Evolutionary conservation across 2,888 invertebrate genomes (phyloP), one percentile per base, ranked within the genome.

Genomic region (Deladenus siricidicola): DNA sequence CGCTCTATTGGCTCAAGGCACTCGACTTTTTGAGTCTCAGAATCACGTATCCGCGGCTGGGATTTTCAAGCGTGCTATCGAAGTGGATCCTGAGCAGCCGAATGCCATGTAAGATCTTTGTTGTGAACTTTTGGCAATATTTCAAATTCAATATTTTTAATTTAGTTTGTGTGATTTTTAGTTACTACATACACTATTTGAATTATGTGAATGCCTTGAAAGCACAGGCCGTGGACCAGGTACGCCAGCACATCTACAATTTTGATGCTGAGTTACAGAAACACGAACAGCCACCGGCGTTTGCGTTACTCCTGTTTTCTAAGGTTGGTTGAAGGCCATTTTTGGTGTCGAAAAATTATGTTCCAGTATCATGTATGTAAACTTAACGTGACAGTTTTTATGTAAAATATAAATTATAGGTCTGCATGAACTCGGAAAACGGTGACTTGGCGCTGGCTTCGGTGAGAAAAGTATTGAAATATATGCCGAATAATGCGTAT

Each of bases 401-500:
- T 17, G 19, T 30, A 34, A 34, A 19, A n/a, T 3, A 14, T 17
- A 17, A 26, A 3, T 34, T 60, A 26, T 17, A 60, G 60, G 24
- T 60, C 10, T 57, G 48, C 6, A 49, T 60, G 28, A 21, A 48
- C 28, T 30, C 48, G 26, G 45, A 57, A 4, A 60, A 60, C 30
- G 28, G 29, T 26, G 55, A 60, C 8, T 17, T 60, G 24, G 60
- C 58, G 3, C n/a, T 60, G 14, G 50, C 56, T 21, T 29, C 60
- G 19, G 47, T 30, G 23, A 50, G 42, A 29, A 60, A 50, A n/a
- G 42, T 24, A 28, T 39, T 60, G 4, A 30, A 48, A 21, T 23
- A 34, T 6, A 48, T 57, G 56, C 58, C 60, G 4, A 60, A 60
- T 6, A 55, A 45, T 28, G 43, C 60, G 10, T 56, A 51, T 42